These are phyloP conservation scores for Pseudomyrmex flavicornis DNA, from an alignment of 1,140 invertebrate species.

Conservation along the genomic window DNA sequence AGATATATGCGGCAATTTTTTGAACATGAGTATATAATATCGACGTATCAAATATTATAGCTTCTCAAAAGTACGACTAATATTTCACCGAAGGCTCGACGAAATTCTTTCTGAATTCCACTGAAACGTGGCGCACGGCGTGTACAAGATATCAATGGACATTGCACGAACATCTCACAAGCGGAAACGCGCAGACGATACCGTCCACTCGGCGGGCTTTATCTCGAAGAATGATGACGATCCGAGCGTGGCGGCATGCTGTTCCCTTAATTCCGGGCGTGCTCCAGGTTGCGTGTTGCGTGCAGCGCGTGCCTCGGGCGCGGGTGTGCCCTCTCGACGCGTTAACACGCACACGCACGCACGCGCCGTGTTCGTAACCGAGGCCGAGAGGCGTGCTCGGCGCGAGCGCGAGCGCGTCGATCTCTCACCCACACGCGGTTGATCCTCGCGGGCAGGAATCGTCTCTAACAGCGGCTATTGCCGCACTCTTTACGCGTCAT, in stretches of 20 bases:
- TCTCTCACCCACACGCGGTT: slow-evolving; percentile 61
- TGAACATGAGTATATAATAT: not conserved
- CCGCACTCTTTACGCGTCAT: slow-evolving; percentile 62
- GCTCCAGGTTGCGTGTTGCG: slow-evolving; percentile 63
- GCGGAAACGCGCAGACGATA: slow-evolving; percentile 12
- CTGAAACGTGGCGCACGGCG: not conserved
- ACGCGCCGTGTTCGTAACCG: not conserved
- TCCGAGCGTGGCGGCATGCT: slow-evolving; percentile 1
- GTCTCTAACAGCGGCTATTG: slow-evolving; percentile 48
- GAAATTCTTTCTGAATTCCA: not conserved
- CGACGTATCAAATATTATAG: not conserved
- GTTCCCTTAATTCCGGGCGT: slow-evolving; percentile 62
- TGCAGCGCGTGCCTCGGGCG: slow-evolving; percentile 70
- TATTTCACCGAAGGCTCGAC: not conserved
- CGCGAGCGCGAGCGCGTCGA: slow-evolving; percentile 2
- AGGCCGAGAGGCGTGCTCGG: slow-evolving; percentile 37
- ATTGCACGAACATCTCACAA: not conserved
- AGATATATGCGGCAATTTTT: too few relatives aligned
- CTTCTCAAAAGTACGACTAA: not conserved
- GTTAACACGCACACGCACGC: slow-evolving; percentile 59
- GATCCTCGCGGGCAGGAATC: slow-evolving; percentile 16
- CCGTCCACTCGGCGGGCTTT: slow-evolving; percentile 19
- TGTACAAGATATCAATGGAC: slow-evolving; percentile 19
- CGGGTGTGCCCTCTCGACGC: slow-evolving; percentile 71
- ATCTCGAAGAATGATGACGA: slow-evolving; percentile 26